Evolutionary conservation across 2,888 invertebrate species (phyloP).

Genomic region (Leptinotarsa juncta): DNA sequence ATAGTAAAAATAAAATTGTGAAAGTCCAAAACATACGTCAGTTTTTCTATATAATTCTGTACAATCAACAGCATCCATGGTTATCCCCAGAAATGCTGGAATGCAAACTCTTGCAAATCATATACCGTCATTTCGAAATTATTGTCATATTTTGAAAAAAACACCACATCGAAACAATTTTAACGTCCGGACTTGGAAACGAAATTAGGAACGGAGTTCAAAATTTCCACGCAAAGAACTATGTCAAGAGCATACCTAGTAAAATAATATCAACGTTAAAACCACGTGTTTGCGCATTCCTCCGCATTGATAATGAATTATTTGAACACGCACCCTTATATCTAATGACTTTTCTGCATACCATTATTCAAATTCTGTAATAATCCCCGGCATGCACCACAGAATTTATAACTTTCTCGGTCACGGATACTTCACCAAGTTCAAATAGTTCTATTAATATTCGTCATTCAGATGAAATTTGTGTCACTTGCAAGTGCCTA

Average conservation of each 20-base stretch:
- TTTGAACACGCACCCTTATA: not conserved
- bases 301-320: not conserved
- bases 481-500: not conserved
- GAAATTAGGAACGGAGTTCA: no score
- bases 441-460: not conserved
- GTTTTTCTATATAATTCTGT: no score
- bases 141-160: no score
- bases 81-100: no score
- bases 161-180: no score
- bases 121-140: no score
- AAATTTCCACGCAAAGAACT: not conserved
- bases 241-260: not conserved
- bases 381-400: not conserved
- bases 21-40: no score
- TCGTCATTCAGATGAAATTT: not conserved
- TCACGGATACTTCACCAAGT: not conserved
- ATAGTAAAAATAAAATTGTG: no score
- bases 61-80: no score
- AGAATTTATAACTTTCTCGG: not conserved
- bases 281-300: not conserved
- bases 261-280: not conserved
- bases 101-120: no score
- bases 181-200: no score
- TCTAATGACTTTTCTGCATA: conserved; percentile 3
- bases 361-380: not conserved